Conservation (phyloP, 2,888 invertebrate species). For the Drosophila algonquin region DNA sequence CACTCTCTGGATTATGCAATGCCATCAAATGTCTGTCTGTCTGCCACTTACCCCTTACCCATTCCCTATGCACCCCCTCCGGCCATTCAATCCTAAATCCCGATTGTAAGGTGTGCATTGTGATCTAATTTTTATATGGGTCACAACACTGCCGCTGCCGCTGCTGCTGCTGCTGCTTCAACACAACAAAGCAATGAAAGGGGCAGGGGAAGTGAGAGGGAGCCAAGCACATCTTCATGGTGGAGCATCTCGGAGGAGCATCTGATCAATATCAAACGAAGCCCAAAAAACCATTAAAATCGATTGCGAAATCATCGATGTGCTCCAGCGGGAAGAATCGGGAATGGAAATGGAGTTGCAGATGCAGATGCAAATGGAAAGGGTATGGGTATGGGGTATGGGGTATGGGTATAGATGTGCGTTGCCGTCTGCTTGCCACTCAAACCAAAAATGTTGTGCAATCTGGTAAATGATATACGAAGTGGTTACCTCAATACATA, state of each 20-base stretch:
- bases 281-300: conserved; percentile 51
- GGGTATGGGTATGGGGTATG: conserved; percentile 10
- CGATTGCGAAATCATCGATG: conserved; percentile 55
- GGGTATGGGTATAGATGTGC: not conserved
- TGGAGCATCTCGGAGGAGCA: conserved; percentile 25
- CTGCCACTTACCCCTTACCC: conserved; percentile 1
- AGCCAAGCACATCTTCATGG: conserved; percentile 10
- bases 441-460: conserved; percentile 26
- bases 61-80: not conserved
- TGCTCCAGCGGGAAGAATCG: conserved; percentile 14
- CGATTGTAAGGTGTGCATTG: conserved; percentile 58
- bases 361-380: not conserved
- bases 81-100: not conserved
- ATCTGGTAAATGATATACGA: conserved; percentile 5
- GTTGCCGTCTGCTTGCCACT: conserved; percentile 22
- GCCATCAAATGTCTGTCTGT: conserved; percentile 11
- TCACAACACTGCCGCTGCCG: conserved; percentile 26
- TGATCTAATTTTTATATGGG: conserved; percentile 56
- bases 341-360: conserved; percentile 11
- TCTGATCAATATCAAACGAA: conserved; percentile 64
- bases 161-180: conserved; percentile 7
- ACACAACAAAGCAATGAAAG: no score
- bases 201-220: not conserved
- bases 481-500: conserved; percentile 1
- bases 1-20: conserved; percentile 39